A percentile compares a stretch with the other conserved stretches of the same genome.
Conservation (phyloP, 2,113 vertebrate species). For the Catharus bicknelli region DNA sequence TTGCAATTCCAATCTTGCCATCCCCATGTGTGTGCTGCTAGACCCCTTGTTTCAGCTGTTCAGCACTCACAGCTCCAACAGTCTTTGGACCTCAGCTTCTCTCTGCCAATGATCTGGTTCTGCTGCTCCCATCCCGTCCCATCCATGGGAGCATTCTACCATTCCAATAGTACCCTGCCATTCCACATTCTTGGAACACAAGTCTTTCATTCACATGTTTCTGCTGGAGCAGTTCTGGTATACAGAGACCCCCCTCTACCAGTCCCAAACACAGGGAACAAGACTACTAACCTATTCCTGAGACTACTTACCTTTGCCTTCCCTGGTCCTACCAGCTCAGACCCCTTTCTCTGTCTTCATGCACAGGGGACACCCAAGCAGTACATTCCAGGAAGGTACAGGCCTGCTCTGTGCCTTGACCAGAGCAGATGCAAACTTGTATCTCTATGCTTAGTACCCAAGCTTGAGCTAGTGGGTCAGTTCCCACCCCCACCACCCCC, state of each 20-base stretch:
- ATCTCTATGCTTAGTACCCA: neutral
- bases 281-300: neutral
- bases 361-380: neutral
- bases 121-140: neutral
- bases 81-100: neutral
- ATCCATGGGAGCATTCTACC: neutral
- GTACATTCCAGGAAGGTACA: neutral
- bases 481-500: neutral
- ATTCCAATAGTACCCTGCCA: neutral
- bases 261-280: neutral
- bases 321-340: neutral
- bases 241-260: neutral
- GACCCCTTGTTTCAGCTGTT: neutral
- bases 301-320: neutral
- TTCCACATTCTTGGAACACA: neutral
- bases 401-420: neutral
- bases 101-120: neutral
- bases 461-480: neutral
- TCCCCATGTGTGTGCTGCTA: rapidly evolving
- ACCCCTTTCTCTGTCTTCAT: neutral
- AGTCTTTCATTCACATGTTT: rapidly evolving
- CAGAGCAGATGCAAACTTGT: neutral
- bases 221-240: neutral
- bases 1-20: neutral
- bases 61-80: neutral